Conservation (phyloP, 2,888 invertebrate genomes). For the Drosophila incognita region DNA sequence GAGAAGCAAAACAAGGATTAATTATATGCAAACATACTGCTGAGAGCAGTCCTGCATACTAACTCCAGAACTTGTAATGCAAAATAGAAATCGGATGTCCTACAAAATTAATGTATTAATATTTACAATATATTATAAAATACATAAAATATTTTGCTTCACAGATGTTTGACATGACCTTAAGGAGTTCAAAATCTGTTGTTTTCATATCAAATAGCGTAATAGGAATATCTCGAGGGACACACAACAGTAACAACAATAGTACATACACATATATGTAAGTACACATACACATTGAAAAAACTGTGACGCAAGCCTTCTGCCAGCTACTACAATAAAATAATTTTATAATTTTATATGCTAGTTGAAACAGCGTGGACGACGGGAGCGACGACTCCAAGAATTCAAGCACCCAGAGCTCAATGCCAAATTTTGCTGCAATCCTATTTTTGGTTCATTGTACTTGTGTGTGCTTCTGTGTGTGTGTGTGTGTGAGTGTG, state of each 20-base stretch:
- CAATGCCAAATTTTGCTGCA: constrained; percentile 29
- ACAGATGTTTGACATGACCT: neutral
- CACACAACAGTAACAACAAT: constrained; percentile 4
- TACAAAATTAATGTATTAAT: neutral
- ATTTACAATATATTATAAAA: neutral
- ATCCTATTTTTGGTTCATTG: constrained; percentile 7
- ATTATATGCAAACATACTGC: neutral
- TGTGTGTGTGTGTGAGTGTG: constrained; percentile 18
- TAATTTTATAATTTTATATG: constrained; percentile 67
- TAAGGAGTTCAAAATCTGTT: neutral
- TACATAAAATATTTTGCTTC: neutral
- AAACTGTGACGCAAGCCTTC: constrained; percentile 43
- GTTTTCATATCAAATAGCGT: constrained; percentile 6
- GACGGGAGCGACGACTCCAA: constrained; percentile 21
- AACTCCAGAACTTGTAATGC: neutral
- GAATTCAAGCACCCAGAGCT: constrained; percentile 20
- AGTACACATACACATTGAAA: constrained; percentile 28
- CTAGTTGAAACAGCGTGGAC: constrained; percentile 48
- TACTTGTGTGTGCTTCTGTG: constrained; percentile 8
- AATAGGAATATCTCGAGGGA: neutral
- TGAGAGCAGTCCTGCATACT: neutral
- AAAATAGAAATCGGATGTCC: neutral
- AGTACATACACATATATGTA: constrained; percentile 5
- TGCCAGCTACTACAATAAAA: constrained; percentile 45
- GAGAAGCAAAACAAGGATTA: neutral